Percentiles rank a stretch among this genome's conserved stretches.
Conservation (phyloP, 2,113 vertebrate genomes). For the Chionodraco myersi region DNA sequence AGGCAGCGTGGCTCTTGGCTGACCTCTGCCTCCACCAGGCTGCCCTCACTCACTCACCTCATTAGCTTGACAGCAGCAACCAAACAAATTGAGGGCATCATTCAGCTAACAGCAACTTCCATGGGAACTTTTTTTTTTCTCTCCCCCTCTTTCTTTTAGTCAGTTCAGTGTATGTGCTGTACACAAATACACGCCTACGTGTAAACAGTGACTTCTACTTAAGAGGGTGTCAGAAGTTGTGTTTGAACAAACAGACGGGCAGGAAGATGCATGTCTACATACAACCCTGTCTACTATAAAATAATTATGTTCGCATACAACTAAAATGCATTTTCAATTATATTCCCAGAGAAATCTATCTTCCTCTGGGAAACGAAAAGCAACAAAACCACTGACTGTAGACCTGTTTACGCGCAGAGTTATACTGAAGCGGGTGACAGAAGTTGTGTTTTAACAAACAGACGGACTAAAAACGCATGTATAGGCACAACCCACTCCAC, state of each 20-base stretch:
- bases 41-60: conserved; percentile 77
- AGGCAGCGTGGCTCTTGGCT: conserved; percentile 75
- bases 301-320: too few species aligned
- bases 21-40: conserved; percentile 76
- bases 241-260: conserved; percentile 40
- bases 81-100: conserved; percentile 76
- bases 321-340: too few species aligned
- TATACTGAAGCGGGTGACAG: conserved; percentile 50
- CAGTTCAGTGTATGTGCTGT: conserved; percentile 38
- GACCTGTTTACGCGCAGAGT: background rate
- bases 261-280: background rate
- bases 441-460: conserved; percentile 46
- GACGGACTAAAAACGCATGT: background rate
- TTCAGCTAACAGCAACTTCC: conserved; percentile 56
- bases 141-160: conserved; percentile 9
- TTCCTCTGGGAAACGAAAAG: too few species aligned
- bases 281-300: too few species aligned
- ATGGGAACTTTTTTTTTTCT: conserved; percentile 56
- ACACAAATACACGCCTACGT: conserved; percentile 61
- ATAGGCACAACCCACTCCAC: background rate
- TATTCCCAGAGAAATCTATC: too few species aligned
- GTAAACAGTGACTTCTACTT: conserved; percentile 65
- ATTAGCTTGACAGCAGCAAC: conserved; percentile 81
- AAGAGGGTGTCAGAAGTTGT: conserved; percentile 48
- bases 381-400: too few species aligned